Percentiles rank a stretch among this genome's conserved stretches.
phyloP scores from a whole-genome alignment of 2,888 invertebrate species.

The Drosophila parthenogenetica region DNA sequence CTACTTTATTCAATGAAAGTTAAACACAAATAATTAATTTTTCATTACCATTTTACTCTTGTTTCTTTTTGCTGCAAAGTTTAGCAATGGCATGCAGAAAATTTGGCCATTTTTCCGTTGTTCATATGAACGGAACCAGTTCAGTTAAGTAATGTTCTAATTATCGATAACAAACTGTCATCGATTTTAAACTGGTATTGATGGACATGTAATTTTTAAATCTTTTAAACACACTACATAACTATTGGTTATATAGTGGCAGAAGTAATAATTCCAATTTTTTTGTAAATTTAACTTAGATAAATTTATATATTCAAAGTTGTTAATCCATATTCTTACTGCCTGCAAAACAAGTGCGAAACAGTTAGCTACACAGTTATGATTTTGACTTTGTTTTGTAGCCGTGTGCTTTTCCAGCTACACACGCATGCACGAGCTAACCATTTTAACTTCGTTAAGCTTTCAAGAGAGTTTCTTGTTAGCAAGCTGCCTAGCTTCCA shows the following conservation, averaged over 20 bases:
- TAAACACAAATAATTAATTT: neutral
- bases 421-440: neutral
- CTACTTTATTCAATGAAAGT: neutral
- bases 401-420: neutral
- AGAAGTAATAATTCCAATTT: too few species aligned
- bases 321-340: neutral
- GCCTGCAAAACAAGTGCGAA: neutral
- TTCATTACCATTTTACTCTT: neutral
- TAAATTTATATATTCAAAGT: neutral
- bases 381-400: neutral
- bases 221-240: too few species aligned
- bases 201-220: neutral
- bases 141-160: neutral
- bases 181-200: neutral
- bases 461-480: constrained; percentile 30
- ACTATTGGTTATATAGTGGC: neutral
- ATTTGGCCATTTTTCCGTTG: neutral
- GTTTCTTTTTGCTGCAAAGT: neutral
- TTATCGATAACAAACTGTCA: neutral
- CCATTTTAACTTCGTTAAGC: constrained; percentile 50
- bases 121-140: constrained; percentile 19
- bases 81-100: constrained; percentile 14
- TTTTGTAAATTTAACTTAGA: neutral
- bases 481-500: constrained; percentile 15
- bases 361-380: neutral